Base-by-base conservation (phyloP, 2,888 invertebrate genomes). In the Miltochrista miniata region DNA sequence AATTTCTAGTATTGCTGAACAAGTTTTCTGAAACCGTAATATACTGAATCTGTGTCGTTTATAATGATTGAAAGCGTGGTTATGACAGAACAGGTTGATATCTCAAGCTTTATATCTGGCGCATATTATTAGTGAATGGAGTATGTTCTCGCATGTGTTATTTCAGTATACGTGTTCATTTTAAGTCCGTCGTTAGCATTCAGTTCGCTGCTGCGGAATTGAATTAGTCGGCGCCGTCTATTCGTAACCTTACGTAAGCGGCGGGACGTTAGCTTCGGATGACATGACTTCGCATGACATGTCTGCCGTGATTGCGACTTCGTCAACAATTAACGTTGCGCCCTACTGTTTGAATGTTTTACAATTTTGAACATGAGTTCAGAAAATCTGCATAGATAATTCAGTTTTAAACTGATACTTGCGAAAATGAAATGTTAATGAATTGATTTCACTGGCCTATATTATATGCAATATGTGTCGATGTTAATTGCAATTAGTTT, bases 101-200 rank as follows among this genome's bases (percentile, higher is more conserved):
- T 38, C 15, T 42, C 18, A 30, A 33, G 51, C 44, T 51, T 56
- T 58, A 51, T 58, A 64, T 64, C 49, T 51, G 45, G 29, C 15
- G 54, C 56, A 45, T 56, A 68, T n/a, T n/a, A n/a, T n/a, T n/a
- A n/a, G n/a, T n/a, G n/a, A n/a, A n/a, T n/a, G n/a, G n/a, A 58
- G 60, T 61, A 53, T 59, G 64, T 56, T 61, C 53, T 56, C 48
- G 58, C 59, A 64, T 71, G 60, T 69, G 67, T 63, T 64, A 72
- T 70, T 72, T 70, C 61, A 64, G 59, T 57, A 65, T 63, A 66
- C 70, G 66, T 72, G 72, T 64, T 72, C 69, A 70, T 70, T 70
- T 72, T 70, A 72, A 72, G 70, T 61, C 53, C 56, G 62, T 71
- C 68, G 70, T 79, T 78, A 74, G 74, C 71, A 79, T 79, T 79